Percentiles rank a stretch among this genome's conserved stretches.
Conservation (phyloP, 2,888 invertebrate genomes). For the Chaitophorus viminalis region DNA sequence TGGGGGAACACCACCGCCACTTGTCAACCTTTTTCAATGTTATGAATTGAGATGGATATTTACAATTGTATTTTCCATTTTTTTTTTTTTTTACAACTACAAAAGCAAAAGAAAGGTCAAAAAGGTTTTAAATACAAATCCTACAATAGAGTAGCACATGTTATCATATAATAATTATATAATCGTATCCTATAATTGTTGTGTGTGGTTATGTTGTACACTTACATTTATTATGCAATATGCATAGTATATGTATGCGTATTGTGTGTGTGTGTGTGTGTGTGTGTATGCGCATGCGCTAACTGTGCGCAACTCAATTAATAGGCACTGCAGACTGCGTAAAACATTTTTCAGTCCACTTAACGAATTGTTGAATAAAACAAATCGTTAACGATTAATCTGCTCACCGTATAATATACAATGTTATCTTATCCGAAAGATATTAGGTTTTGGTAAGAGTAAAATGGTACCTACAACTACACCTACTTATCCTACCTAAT, state of each 20-base stretch:
- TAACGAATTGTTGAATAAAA: neutral
- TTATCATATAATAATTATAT: slow-evolving; percentile 10
- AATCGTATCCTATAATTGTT: slow-evolving; percentile 31
- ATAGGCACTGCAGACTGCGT: no score
- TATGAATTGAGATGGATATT: slow-evolving; percentile 46
- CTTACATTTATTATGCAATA: no score
- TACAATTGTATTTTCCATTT: slow-evolving; percentile 19
- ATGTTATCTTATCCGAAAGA: neutral
- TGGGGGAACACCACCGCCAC: neutral
- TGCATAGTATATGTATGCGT: no score
- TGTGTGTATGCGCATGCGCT: no score
- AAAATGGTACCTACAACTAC: neutral
- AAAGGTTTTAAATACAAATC: slow-evolving; percentile 40
- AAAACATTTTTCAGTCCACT: no score
- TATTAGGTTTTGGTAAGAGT: neutral
- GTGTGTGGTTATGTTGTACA: neutral
- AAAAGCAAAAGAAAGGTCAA: slow-evolving; percentile 17
- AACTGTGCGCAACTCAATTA: no score
- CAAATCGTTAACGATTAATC: neutral
- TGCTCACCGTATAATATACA: neutral
- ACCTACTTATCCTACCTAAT: no score
- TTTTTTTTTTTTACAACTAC: neutral
- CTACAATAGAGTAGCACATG: slow-evolving; percentile 5
- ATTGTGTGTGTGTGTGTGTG: no score
- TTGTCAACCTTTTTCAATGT: slow-evolving; percentile 55